phyloP scores from a whole-genome alignment of 2,888 invertebrate species.

The Anodontia alba region DNA sequence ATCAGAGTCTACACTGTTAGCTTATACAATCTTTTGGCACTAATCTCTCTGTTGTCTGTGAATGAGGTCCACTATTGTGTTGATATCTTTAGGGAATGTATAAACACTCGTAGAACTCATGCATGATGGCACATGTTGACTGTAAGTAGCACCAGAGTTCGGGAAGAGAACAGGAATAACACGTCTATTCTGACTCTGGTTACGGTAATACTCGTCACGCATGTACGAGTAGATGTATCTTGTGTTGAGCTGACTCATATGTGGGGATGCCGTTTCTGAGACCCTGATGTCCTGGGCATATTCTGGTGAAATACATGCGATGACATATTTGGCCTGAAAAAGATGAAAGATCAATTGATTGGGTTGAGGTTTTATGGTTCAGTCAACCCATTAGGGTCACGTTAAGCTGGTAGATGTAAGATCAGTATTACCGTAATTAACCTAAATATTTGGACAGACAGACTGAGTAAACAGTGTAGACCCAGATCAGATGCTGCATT shows the following conservation, averaged over 20 bases:
- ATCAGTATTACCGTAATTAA: no score
- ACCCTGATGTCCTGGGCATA: constrained; percentile 33
- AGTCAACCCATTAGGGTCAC: no score
- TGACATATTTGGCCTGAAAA: constrained; percentile 40
- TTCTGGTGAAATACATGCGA: constrained; percentile 50
- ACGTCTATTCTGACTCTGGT: constrained; percentile 37
- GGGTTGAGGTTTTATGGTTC: no score
- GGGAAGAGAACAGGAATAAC: constrained; percentile 48
- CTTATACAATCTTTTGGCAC: no score
- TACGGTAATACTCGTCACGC: constrained; percentile 38
- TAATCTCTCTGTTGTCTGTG: no score
- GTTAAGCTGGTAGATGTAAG: no score
- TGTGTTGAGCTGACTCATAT: constrained; percentile 44
- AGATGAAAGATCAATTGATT: background rate
- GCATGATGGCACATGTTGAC: constrained; percentile 34
- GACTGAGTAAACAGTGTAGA: no score
- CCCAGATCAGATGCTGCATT: no score
- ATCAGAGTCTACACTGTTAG: no score
- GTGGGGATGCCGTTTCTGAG: constrained; percentile 16
- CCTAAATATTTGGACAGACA: no score
- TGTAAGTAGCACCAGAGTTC: constrained; percentile 21
- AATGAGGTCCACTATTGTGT: constrained; percentile 24
- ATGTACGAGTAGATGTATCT: constrained; percentile 54
- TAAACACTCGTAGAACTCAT: constrained; percentile 47
- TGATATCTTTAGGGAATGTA: constrained; percentile 19